These are phyloP conservation scores for Gymnoscopelus braueri DNA, from an alignment of 2,797 vertebrate genomes.

Conservation along the genomic window DNA sequence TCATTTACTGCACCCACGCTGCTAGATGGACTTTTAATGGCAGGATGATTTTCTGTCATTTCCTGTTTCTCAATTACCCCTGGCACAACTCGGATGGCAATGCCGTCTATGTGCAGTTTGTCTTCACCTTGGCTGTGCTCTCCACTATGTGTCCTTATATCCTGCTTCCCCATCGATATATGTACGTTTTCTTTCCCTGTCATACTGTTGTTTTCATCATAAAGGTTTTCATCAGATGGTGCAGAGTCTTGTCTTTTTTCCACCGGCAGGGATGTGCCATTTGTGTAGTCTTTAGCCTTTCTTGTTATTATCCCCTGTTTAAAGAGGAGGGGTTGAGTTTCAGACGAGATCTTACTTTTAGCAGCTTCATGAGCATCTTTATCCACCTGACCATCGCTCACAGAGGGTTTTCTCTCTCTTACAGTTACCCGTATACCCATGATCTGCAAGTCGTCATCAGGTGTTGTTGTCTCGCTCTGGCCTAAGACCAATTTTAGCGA, in stretches of 20 bases:
- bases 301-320: conserved; percentile 43
- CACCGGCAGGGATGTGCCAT: conserved; percentile 23
- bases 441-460: conserved; percentile 61
- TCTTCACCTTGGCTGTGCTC: conserved; percentile 30
- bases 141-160: conserved; percentile 12
- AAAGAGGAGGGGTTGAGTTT: conserved; percentile 54
- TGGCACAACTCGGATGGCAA: conserved; percentile 64
- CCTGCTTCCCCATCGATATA: conserved; percentile 10
- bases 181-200: conserved; percentile 23
- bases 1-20: conserved; percentile 15
- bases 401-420: conserved; percentile 49
- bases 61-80: conserved; percentile 21
- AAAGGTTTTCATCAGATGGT: conserved; percentile 9
- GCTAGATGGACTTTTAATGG: conserved; percentile 5
- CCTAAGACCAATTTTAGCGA: conserved; percentile 33
- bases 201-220: conserved; percentile 25
- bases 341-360: conserved; percentile 64
- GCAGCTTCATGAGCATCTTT: conserved; percentile 26
- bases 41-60: conserved; percentile 22
- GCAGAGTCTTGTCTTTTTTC: conserved; percentile 28
- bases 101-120: conserved; percentile 61
- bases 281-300: conserved; percentile 39
- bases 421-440: conserved; percentile 72
- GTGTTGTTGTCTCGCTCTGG: conserved; percentile 28
- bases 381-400: conserved; percentile 14